These are phyloP conservation scores for Monochamus alternatus DNA, from an alignment of 2,888 invertebrate species.

Conservation along the genomic window DNA sequence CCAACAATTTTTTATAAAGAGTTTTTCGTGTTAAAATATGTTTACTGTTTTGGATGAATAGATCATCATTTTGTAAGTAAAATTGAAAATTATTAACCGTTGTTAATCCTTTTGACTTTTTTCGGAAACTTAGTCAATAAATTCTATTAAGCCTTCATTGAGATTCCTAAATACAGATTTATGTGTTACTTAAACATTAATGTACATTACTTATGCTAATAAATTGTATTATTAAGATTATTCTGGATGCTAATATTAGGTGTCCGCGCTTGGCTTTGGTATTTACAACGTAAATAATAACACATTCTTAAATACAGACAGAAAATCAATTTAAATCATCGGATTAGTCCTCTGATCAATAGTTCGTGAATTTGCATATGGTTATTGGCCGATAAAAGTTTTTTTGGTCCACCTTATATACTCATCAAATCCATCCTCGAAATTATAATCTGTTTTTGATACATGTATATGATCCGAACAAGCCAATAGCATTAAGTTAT, in stretches of 20 bases:
- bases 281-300: background rate
- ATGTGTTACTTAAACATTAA: background rate
- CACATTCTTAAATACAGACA: background rate
- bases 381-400: background rate
- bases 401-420: conserved; percentile 21
- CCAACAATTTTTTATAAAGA: no score
- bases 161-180: background rate
- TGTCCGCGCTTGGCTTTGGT: background rate
- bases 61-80: no score
- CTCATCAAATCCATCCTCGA: conserved; percentile 38
- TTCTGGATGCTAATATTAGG: background rate
- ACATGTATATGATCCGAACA: conserved; percentile 68
- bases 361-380: background rate
- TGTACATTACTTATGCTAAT: background rate
- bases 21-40: no score
- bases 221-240: background rate
- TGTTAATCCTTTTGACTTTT: background rate
- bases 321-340: background rate
- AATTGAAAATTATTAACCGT: background rate
- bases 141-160: background rate
- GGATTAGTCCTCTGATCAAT: background rate
- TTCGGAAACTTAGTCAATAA: background rate
- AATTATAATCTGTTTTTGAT: conserved; percentile 69
- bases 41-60: no score
- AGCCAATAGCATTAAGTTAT: conserved; percentile 70